Percentiles rank a stretch among this genome's conserved stretches.
Conservation (phyloP, 2,113 vertebrate species). For the Chloebia gouldiae region DNA sequence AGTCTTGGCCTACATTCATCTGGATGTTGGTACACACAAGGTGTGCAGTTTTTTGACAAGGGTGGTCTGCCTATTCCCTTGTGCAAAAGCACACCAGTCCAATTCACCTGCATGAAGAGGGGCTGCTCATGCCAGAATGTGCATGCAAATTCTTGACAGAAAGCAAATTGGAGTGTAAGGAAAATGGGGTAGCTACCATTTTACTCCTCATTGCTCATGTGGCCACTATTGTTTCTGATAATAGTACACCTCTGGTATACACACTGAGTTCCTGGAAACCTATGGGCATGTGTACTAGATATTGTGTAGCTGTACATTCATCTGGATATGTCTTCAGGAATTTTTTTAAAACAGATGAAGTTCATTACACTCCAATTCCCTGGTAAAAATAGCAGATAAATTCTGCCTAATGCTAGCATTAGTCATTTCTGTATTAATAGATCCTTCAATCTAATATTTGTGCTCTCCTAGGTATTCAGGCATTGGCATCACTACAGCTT, state of each 20-base stretch:
- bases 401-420: background rate
- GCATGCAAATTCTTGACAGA: background rate
- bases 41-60: background rate
- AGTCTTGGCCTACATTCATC: background rate
- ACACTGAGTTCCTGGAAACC: accelerated
- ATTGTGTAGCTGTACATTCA: background rate
- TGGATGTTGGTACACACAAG: accelerated
- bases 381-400: conserved; percentile 19
- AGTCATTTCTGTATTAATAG: conserved; percentile 8
- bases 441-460: conserved; percentile 41
- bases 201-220: background rate
- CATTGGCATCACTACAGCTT: conserved; percentile 43
- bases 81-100: background rate
- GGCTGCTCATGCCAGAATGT: accelerated
- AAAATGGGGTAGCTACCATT: background rate
- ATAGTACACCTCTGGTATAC: background rate
- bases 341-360: background rate
- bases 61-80: background rate
- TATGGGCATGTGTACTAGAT: accelerated
- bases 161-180: background rate
- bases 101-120: background rate
- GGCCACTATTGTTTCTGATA: background rate
- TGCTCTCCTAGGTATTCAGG: background rate
- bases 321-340: background rate
- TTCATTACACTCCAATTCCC: background rate